phyloP scores from a whole-genome alignment of 2,888 invertebrate species.

The Pristionchus entomophagus region DNA sequence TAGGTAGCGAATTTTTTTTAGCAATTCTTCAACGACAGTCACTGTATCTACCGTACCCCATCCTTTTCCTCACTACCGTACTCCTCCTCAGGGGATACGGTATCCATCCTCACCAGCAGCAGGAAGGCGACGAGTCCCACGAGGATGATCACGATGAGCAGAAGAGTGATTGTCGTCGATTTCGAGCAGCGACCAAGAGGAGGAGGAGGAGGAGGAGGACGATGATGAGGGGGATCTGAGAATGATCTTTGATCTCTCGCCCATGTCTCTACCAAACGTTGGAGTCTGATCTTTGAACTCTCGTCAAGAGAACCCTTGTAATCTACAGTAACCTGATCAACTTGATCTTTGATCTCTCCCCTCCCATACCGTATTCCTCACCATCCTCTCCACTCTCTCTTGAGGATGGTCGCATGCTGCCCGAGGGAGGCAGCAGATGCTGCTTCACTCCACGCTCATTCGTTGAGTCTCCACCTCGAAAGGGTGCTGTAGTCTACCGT shows the following conservation, averaged over 20 bases:
- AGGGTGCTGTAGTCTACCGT: not conserved
- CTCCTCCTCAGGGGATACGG: too few species aligned
- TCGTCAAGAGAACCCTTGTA: too few species aligned
- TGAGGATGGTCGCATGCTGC: too few species aligned
- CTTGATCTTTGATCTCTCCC: not conserved
- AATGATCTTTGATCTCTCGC: constrained; percentile 16
- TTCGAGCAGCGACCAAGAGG: not conserved
- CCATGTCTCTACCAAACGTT: too few species aligned
- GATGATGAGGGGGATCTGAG: not conserved
- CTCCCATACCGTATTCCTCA: not conserved
- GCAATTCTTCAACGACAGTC: too few species aligned
- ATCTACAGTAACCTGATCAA: not conserved
- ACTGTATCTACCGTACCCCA: too few species aligned
- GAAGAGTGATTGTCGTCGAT: not conserved
- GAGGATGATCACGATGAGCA: not conserved
- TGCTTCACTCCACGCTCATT: not conserved
- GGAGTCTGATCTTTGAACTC: not conserved
- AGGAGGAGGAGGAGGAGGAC: not conserved
- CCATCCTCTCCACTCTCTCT: not conserved
- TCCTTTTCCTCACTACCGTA: too few species aligned
- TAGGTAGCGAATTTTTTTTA: too few species aligned
- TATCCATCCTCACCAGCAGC: not conserved
- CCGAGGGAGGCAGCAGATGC: too few species aligned
- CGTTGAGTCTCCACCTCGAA: not conserved
- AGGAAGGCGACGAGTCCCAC: constrained; percentile 3